phyloP scores from a whole-genome alignment of 2,113 vertebrate genomes.

The Junco hyemalis region DNA sequence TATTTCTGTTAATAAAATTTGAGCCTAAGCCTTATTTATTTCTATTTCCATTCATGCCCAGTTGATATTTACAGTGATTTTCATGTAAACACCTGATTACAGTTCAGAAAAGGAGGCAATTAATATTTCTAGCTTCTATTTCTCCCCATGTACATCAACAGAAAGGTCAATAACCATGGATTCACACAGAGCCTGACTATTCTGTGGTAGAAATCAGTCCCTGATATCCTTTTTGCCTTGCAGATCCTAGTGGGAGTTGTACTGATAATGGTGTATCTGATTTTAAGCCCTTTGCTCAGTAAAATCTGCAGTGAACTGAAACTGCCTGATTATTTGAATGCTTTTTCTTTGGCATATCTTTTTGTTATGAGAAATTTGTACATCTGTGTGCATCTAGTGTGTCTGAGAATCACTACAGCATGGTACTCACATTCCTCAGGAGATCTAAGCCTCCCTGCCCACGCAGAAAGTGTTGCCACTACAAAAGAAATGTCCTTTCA shows the following conservation, averaged over 20 bases:
- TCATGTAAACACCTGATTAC: neutral
- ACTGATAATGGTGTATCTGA: neutral
- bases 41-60: neutral
- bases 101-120: neutral
- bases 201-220: neutral
- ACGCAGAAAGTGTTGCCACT: neutral
- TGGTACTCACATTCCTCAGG: neutral
- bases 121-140: neutral
- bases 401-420: neutral
- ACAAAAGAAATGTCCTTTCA: neutral
- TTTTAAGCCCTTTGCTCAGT: neutral
- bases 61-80: neutral
- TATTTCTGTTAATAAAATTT: neutral
- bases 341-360: neutral
- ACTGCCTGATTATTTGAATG: neutral
- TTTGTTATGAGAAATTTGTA: conserved; percentile 1
- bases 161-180: neutral
- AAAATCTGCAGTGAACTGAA: neutral
- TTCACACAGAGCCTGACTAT: neutral
- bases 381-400: neutral
- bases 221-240: neutral
- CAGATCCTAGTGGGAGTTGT: neutral
- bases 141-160: neutral
- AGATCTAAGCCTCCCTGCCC: neutral
- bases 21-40: neutral